A percentile compares a stretch with the other conserved stretches of the same genome.
These are phyloP conservation scores for Proales similis DNA, from an alignment of 1,140 invertebrate genomes.

Conservation along the genomic window DNA sequence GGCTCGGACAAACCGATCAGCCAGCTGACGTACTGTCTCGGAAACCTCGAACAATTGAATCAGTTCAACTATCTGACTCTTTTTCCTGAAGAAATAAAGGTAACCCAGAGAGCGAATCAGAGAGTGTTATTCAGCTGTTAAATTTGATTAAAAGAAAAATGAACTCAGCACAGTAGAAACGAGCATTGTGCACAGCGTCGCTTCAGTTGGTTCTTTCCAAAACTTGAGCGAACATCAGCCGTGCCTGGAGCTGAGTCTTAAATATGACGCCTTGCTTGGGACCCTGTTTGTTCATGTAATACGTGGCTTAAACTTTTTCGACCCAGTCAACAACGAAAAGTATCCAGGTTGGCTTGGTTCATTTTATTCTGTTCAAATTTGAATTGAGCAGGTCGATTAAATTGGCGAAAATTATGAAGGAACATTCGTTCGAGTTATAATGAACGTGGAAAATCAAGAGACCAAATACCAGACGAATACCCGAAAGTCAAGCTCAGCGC, in stretches of 20 bases:
- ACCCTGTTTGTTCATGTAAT: conserved; percentile 23
- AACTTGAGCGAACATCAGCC: conserved; percentile 26
- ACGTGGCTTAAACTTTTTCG: conserved; percentile 14
- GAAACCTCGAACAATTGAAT: not conserved
- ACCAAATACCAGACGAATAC: conserved; percentile 26
- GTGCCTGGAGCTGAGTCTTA: conserved; percentile 4
- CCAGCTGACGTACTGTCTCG: conserved; percentile 1
- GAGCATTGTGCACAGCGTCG: too few relatives aligned
- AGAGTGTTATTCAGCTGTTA: not conserved
- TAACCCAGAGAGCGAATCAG: not conserved
- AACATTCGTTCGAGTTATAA: conserved; percentile 9
- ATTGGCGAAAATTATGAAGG: not conserved
- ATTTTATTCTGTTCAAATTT: not conserved
- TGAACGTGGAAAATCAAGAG: conserved; percentile 25
- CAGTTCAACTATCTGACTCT: conserved; percentile 26
- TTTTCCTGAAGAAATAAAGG: conserved; percentile 16
- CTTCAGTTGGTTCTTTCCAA: conserved; percentile 22
- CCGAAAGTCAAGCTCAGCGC: conserved; percentile 4
- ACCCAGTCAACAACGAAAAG: conserved; percentile 13
- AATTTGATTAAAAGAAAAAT: conserved; percentile 18
- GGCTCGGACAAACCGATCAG: conserved; percentile 1
- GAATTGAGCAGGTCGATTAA: not conserved
- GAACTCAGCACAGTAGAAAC: too few relatives aligned
- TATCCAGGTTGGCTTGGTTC: conserved; percentile 14
- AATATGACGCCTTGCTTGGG: conserved; percentile 27